Evolutionary conservation across 2,888 invertebrate genomes (phyloP).

Genomic region (Parnassius apollo): DNA sequence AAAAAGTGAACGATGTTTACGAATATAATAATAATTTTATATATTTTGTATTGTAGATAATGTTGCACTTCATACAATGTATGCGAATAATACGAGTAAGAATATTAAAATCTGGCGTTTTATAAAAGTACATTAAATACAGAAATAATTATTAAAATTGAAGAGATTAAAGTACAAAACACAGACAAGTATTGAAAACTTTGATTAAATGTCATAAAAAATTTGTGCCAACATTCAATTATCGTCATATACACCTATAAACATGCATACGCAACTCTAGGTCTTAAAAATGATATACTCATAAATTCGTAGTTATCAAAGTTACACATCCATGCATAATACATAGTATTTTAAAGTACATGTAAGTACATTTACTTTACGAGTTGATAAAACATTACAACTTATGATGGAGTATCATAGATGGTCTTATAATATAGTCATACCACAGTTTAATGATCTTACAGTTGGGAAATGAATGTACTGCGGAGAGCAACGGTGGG

Average conservation of each 20-base stretch:
- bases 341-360: slow-evolving; percentile 9
- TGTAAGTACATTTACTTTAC: slow-evolving; percentile 8
- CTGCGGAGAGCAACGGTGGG: too few relatives aligned
- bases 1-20: slow-evolving; percentile 1
- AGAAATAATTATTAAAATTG: too few relatives aligned
- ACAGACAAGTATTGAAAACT: too few relatives aligned
- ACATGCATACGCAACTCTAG: too few relatives aligned
- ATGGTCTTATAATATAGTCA: slow-evolving; percentile 12
- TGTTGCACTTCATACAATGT: background rate
- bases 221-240: background rate
- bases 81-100: background rate
- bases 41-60: too few relatives aligned
- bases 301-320: slow-evolving; percentile 14
- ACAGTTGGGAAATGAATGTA: too few relatives aligned
- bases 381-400: slow-evolving; percentile 15
- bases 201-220: background rate
- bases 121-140: too few relatives aligned
- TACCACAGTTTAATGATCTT: too few relatives aligned
- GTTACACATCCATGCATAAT: background rate
- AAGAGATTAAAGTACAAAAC: too few relatives aligned
- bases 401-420: background rate
- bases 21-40: background rate
- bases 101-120: background rate
- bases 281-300: background rate
- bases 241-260: too few relatives aligned